phyloP scores from a whole-genome alignment of 2,797 vertebrate species.

The Hipposideros larvatus region DNA sequence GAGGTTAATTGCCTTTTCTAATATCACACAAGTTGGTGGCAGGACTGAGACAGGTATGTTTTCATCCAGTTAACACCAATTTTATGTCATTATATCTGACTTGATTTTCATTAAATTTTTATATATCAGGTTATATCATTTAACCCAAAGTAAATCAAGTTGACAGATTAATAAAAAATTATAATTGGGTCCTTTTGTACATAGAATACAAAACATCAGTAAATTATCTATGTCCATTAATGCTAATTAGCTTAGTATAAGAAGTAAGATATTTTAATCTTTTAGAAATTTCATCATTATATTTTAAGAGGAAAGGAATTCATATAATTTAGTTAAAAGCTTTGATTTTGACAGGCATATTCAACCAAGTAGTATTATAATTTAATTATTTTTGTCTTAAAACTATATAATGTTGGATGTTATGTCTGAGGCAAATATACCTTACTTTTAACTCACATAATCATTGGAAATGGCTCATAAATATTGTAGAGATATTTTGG shows the following conservation, averaged over 20 bases:
- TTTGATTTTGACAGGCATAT: constrained; percentile 30
- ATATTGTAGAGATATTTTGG: not conserved
- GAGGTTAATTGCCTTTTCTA: constrained; percentile 72
- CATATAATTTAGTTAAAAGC: constrained; percentile 27
- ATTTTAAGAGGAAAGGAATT: constrained; percentile 51
- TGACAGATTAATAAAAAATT: constrained; percentile 70
- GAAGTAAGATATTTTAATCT: constrained; percentile 35
- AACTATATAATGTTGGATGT: not conserved
- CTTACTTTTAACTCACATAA: constrained; percentile 1
- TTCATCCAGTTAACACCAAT: constrained; percentile 67
- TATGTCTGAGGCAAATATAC: constrained; percentile 1
- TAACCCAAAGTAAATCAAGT: constrained; percentile 73
- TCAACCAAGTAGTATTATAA: constrained; percentile 36
- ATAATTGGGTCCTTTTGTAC: not conserved
- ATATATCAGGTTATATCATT: constrained; percentile 61
- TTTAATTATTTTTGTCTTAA: constrained; percentile 52
- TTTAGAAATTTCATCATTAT: not conserved
- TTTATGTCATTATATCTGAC: constrained; percentile 53
- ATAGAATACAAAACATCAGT: constrained; percentile 35
- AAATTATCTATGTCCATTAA: constrained; percentile 17
- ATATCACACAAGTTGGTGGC: constrained; percentile 7
- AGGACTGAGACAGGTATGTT: not conserved
- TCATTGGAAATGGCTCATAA: not conserved
- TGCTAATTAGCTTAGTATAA: constrained; percentile 20
- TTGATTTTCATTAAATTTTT: constrained; percentile 69